phyloP scores from a whole-genome alignment of 2,797 vertebrate species.

The Aldrovandia affinis region DNA sequence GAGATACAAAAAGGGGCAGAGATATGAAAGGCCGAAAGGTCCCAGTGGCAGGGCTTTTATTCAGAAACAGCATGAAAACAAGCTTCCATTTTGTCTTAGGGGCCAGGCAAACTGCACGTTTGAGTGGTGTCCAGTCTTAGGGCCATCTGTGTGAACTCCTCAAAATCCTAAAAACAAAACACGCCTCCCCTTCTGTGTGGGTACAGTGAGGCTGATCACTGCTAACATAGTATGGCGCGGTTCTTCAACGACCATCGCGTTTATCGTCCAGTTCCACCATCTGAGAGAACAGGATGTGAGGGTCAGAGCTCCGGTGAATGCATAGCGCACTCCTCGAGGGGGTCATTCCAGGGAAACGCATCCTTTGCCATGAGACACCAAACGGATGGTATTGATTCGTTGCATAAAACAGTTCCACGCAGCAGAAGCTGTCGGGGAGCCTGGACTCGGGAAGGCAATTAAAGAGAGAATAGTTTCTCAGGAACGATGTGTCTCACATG shows the following conservation, averaged over 20 bases:
- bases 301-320: too few species aligned
- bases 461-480: constrained; percentile 40
- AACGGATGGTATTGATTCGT: constrained; percentile 50
- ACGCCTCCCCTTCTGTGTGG: too few species aligned
- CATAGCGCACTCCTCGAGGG: neutral
- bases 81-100: neutral
- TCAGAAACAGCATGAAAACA: neutral
- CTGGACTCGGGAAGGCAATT: constrained; percentile 46
- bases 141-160: too few species aligned
- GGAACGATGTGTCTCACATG: constrained; percentile 39
- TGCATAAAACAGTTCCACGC: constrained; percentile 37
- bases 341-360: constrained; percentile 30
- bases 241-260: too few species aligned
- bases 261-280: too few species aligned
- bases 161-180: too few species aligned
- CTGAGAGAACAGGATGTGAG: too few species aligned
- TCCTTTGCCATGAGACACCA: constrained; percentile 24
- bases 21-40: neutral
- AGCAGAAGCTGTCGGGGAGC: constrained; percentile 21
- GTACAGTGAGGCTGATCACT: too few species aligned
- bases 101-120: neutral
- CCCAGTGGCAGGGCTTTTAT: neutral
- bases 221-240: too few species aligned
- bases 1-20: neutral
- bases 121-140: too few species aligned